A percentile compares a stretch with the other conserved stretches of the same genome.
phyloP scores from a whole-genome alignment of 2,113 vertebrate genomes.

The Austrofundulus limnaeus region DNA sequence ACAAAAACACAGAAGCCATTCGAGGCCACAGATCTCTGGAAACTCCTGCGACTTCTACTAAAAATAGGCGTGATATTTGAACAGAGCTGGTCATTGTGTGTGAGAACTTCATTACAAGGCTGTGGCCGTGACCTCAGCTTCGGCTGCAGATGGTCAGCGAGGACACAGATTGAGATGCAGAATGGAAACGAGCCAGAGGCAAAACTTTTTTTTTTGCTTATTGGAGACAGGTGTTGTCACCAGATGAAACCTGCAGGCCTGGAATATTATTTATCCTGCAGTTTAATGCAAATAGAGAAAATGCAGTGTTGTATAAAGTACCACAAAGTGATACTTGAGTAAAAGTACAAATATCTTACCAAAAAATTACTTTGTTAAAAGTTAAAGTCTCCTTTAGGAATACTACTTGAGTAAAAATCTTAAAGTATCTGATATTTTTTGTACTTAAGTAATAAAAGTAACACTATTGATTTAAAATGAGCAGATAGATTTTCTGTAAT shows the following conservation, averaged over 20 bases:
- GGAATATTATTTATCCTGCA: too few relatives aligned
- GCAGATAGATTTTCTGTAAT: too few relatives aligned
- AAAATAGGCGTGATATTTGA: slow-evolving; percentile 63
- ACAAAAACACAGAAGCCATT: slow-evolving; percentile 41
- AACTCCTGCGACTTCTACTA: slow-evolving; percentile 44
- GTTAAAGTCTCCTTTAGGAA: too few relatives aligned
- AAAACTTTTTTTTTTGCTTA: slow-evolving; percentile 6
- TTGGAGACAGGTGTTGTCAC: slow-evolving; percentile 6
- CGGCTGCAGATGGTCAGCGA: slow-evolving; percentile 52
- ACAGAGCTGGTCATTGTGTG: slow-evolving; percentile 63
- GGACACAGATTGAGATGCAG: slow-evolving; percentile 3
- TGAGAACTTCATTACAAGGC: slow-evolving; percentile 20
- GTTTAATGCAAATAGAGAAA: too few relatives aligned
- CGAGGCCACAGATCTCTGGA: slow-evolving; percentile 25
- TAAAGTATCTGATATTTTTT: too few relatives aligned
- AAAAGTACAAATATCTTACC: too few relatives aligned
- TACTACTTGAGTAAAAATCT: too few relatives aligned
- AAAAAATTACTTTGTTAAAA: too few relatives aligned
- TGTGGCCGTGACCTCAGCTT: slow-evolving; percentile 39
- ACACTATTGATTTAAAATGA: too few relatives aligned
- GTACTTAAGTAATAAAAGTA: too few relatives aligned
- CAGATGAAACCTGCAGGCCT: neutral
- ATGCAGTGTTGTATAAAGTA: too few relatives aligned
- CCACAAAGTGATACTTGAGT: too few relatives aligned
- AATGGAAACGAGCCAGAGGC: neutral